Base-by-base conservation (phyloP, 2,888 invertebrate species). In the Lapara coniferarum region DNA sequence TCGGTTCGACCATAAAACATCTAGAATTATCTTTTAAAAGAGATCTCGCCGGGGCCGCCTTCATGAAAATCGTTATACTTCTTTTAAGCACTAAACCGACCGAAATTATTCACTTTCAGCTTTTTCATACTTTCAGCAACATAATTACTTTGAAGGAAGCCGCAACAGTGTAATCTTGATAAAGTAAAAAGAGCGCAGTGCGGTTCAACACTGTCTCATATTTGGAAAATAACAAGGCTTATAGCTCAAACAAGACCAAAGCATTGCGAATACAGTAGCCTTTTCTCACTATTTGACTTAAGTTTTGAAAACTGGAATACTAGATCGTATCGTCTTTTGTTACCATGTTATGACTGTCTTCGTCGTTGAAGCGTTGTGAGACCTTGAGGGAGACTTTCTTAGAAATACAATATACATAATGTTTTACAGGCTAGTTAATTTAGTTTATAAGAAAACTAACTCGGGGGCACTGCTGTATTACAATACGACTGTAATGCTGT, bases 61-160 rank as follows among this genome's bases (percentile, higher is more conserved):
- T 53, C 59, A 69, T 68, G 63, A 69, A 59, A 25, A 63, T 69
- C 51, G 19, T 57, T 67, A 67, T 57, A 57, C 57, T 67, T 49
- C 57, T 68, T 52, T 68, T 59, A 25, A 59, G 53, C 59, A 69
- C 59, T 69, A 59, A 69, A 69, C 25, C 52, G 58, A 44, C 51
- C 53, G 49, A 57, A 57, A 63, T 67, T 56, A 49, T 67, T 56
- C 49, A 67, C 56, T 67, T 56, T 67, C 46, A 55, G 37, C 25
- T 57, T 46, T 67, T 57, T 49, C 25, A 49, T 63, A 63, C 46
- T 49, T 63, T 63, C 63, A 63, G 63, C 49, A 63, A 63, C 63
- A 63, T 63, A 63, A 63, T 63, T 63, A 63, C 63, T 63, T 49
- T 63, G 63, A 63, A 63, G 63, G 49, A 63, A 63, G 19, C 63